These are phyloP conservation scores for Megaceryle alcyon DNA, from an alignment of 2,797 vertebrate species.

Conservation along the genomic window DNA sequence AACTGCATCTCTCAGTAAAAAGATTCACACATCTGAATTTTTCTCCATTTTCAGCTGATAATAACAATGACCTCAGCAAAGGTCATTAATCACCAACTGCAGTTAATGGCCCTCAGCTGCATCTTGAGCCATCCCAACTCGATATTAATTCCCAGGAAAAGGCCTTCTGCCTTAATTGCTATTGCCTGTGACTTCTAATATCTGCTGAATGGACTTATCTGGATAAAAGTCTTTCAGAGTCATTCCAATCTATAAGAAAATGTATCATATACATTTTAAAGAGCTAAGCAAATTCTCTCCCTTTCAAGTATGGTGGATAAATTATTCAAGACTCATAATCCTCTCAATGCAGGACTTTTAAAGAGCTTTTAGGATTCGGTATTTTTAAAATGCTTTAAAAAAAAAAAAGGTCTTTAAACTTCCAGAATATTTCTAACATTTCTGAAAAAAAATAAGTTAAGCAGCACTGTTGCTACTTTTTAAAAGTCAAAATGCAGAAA, in stretches of 20 bases:
- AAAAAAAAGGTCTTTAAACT: background rate
- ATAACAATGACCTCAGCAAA: slow-evolving; percentile 23
- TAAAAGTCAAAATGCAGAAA: background rate
- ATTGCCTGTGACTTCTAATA: slow-evolving; percentile 22
- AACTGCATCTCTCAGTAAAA: background rate
- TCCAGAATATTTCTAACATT: background rate
- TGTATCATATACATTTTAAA: slow-evolving; percentile 1
- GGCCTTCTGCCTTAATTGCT: background rate
- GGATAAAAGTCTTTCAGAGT: slow-evolving; percentile 5
- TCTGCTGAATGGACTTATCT: slow-evolving; percentile 22
- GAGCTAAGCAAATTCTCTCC: slow-evolving; percentile 3
- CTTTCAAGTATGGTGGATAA: slow-evolving; percentile 26
- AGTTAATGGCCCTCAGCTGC: slow-evolving; percentile 39
- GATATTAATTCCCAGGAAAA: slow-evolving; percentile 48
- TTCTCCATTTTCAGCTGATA: slow-evolving; percentile 31
- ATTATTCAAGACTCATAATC: slow-evolving; percentile 41
- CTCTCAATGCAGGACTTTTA: background rate
- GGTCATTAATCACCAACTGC: slow-evolving; percentile 48
- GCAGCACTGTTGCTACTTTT: background rate
- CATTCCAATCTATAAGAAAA: background rate
- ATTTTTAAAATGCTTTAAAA: background rate
- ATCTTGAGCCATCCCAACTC: slow-evolving; percentile 12
- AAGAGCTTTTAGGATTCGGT: background rate
- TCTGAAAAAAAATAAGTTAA: background rate
- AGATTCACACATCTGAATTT: background rate